Percentiles rank a stretch among this genome's conserved stretches.
Conservation (phyloP, 2,888 invertebrate species). For the Theretra japonica region DNA sequence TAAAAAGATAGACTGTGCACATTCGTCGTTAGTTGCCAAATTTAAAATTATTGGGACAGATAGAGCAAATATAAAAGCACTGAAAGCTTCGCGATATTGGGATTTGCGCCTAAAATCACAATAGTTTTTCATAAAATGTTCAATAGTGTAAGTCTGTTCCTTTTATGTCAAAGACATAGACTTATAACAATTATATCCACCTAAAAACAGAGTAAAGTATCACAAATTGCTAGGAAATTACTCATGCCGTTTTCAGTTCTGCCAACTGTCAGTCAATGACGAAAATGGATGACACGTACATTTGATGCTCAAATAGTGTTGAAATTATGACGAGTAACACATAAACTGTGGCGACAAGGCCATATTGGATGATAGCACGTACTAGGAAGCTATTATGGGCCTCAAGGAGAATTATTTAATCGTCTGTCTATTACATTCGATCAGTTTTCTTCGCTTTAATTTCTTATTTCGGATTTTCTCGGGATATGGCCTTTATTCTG, state of each 20-base stretch:
- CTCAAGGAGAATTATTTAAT: neutral
- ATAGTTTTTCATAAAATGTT: neutral
- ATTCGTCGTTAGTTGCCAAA: no score
- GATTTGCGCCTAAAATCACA: no score
- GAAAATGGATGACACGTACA: neutral
- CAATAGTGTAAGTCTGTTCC: neutral
- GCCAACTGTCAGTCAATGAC: neutral
- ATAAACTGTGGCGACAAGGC: neutral
- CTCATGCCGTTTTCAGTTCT: neutral
- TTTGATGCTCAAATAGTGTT: neutral
- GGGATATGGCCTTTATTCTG: neutral
- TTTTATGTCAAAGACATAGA: neutral
- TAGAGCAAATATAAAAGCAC: no score
- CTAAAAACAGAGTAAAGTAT: neutral
- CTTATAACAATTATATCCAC: neutral
- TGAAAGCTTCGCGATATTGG: no score
- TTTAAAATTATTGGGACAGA: no score
- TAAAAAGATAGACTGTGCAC: no score
- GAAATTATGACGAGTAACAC: constrained; percentile 6
- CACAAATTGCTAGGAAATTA: neutral
- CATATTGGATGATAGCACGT: neutral
- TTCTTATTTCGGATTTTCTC: neutral
- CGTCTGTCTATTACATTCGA: constrained; percentile 7
- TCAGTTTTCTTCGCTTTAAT: neutral
- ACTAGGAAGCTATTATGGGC: constrained; percentile 10